Conservation (phyloP, 2,797 vertebrate genomes). For the Cirrhinus mrigala region DNA sequence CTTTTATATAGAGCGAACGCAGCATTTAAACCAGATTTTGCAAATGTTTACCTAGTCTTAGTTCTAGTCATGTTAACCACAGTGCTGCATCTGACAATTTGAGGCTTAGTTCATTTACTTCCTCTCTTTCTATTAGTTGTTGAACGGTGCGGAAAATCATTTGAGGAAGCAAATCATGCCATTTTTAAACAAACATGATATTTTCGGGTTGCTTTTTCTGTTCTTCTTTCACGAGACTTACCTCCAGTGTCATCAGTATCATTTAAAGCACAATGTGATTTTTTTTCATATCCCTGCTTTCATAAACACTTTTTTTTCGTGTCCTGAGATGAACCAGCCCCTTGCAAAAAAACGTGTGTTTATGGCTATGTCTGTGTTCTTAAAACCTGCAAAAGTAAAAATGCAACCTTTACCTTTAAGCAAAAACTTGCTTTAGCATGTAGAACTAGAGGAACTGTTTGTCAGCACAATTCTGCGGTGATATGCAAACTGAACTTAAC, state of each 20-base stretch:
- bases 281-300: conserved; percentile 15
- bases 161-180: conserved; percentile 2
- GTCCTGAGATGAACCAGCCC: neutral
- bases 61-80: neutral
- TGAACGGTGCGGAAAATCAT: neutral
- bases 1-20: neutral
- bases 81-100: neutral
- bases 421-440: conserved; percentile 1
- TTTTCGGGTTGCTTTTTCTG: neutral
- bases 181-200: conserved; percentile 17
- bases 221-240: conserved; percentile 20
- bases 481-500: neutral
- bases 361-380: neutral
- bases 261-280: neutral
- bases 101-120: neutral
- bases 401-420: neutral
- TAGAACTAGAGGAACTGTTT: conserved; percentile 9
- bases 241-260: neutral
- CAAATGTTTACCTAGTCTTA: neutral
- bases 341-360: neutral
- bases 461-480: neutral
- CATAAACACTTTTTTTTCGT: neutral
- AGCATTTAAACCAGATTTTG: neutral
- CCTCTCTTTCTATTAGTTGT: neutral
- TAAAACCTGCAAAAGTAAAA: neutral